phyloP scores from a whole-genome alignment of 2,113 vertebrate species.

The Acrocephalus arundinaceus region DNA sequence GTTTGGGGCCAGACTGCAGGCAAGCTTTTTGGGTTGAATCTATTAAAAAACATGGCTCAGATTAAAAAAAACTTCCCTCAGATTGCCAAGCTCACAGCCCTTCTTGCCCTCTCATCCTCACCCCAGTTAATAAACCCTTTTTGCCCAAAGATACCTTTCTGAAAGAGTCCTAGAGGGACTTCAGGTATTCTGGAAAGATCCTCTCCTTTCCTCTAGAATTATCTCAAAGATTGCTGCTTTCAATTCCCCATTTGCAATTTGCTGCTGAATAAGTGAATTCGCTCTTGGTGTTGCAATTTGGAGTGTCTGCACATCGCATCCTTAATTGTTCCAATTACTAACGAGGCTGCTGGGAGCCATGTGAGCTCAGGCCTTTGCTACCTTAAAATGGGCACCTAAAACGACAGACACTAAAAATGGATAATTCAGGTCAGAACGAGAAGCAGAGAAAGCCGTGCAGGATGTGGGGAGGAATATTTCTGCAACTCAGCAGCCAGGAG shows the following conservation, averaged over 20 bases:
- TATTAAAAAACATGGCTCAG: not conserved
- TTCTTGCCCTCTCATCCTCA: not conserved
- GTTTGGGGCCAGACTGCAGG: not conserved
- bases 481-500: not conserved
- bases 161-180: not conserved
- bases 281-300: not conserved
- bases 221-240: not conserved
- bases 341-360: not conserved
- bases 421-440: not conserved
- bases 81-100: not conserved
- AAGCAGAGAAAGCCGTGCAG: not conserved
- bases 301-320: not conserved
- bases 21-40: not conserved
- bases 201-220: not conserved
- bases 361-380: not conserved
- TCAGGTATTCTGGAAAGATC: not conserved
- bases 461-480: not conserved
- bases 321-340: not conserved
- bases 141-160: not conserved
- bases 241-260: not conserved
- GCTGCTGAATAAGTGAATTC: not conserved
- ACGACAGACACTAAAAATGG: rapidly evolving
- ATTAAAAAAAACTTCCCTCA: not conserved
- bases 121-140: not conserved
- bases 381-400: not conserved